Base-by-base conservation (phyloP, 2,888 invertebrate species). In the Dynastes tityus region DNA sequence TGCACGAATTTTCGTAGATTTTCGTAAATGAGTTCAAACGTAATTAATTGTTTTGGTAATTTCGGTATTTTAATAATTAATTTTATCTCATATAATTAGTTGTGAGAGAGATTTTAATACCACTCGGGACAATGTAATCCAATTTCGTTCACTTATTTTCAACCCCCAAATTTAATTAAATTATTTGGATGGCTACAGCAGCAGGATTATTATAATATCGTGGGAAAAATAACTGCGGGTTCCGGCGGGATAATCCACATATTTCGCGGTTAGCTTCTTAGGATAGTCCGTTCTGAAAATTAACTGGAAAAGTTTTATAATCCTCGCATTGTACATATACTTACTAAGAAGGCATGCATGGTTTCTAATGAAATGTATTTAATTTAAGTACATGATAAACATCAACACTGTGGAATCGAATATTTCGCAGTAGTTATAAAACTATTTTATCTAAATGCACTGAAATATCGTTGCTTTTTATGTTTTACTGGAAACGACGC, bases 231-330 rank as follows among this genome's bases (percentile, higher is more conserved):
- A 32, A 16, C 32, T 27, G 27, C 13, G 13, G 45, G 51, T 74
- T 61, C 73, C 13, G 9, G 4, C 5, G 55, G 9, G 68, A 49
- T 45, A 68, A 37, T 73, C 37, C 45, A 22, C 45, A 73, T 61
- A 73, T 22, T 61, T 40, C 16, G 71, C 55, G 61, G 37, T 58
- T 58, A 13, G 11, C n/a, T 73, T 61, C 58, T 71, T 71, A 71
- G 13, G 32, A 58, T 40, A 6, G 40, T 40, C 13, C 71, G 40
- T 37, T 37, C 40, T 11, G 45, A 11, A 74, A 74, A 61, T 74
- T 74, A 61, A 61, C 61, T n/a, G 6, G 9, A 22, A 74, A 74
- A 74, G 58, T 73, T 73, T 40, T 73, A 55, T 73, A 73, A 45
- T 11, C 27, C 45, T 13, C 40, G 58, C 29, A 61, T 49, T 40